A percentile compares a stretch with the other conserved stretches of the same genome.
phyloP scores from a whole-genome alignment of 1,140 invertebrate genomes.

The Lucilia sericata region DNA sequence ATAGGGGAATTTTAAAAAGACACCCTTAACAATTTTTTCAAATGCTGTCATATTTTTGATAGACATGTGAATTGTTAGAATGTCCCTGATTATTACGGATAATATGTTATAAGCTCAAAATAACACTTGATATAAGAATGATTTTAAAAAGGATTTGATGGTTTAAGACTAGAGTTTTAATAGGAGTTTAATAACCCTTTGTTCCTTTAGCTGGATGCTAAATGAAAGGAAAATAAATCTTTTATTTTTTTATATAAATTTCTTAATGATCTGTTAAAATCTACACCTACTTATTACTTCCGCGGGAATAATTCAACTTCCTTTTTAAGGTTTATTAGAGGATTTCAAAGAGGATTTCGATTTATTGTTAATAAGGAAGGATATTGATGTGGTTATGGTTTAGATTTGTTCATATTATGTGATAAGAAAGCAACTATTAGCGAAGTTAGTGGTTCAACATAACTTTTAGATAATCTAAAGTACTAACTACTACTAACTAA shows the following conservation, averaged over 20 bases:
- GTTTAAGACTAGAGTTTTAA: not conserved
- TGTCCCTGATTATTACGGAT: not conserved
- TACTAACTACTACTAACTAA: too few species aligned
- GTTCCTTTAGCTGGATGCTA: not conserved
- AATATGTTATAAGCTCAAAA: not conserved
- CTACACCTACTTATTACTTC: constrained; percentile 33
- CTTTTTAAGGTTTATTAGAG: too few species aligned
- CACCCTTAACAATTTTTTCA: not conserved
- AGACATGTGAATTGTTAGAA: constrained; percentile 25
- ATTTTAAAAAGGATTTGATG: not conserved
- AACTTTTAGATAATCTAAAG: too few species aligned
- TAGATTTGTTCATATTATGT: too few species aligned
- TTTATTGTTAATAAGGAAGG: too few species aligned
- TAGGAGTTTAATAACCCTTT: constrained; percentile 24
- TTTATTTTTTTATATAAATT: not conserved
- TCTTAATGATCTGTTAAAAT: not conserved
- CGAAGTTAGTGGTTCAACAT: too few species aligned
- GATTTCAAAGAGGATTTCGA: too few species aligned
- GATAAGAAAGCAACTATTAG: too few species aligned
- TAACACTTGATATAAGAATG: not conserved
- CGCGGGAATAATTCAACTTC: not conserved
- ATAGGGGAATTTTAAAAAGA: not conserved
- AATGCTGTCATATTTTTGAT: constrained; percentile 27
- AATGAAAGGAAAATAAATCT: not conserved
- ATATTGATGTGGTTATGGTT: too few species aligned